Percentiles rank a stretch among this genome's conserved stretches.
Conservation (phyloP, 2,888 invertebrate species). For the Caenorhabditis japonica region DNA sequence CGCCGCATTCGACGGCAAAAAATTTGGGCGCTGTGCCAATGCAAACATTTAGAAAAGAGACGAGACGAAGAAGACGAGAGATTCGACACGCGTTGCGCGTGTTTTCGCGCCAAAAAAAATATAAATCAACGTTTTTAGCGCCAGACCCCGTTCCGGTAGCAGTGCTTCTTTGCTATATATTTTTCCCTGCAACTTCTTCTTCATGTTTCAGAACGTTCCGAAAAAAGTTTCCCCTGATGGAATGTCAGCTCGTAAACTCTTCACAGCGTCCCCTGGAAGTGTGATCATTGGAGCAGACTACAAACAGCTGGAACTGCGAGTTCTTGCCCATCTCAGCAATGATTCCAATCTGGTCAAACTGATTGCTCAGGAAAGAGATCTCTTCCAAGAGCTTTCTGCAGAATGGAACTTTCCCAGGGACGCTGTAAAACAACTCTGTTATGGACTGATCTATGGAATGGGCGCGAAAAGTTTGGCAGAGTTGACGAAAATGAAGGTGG, state of each 20-base stretch:
- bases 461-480: conserved; percentile 85
- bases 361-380: conserved; percentile 45
- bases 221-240: conserved; percentile 81
- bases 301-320: conserved; percentile 93
- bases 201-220: conserved; percentile 82
- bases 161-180: too few species aligned
- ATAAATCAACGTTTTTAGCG: too few species aligned
- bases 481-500: conserved; percentile 85
- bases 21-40: too few species aligned
- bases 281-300: conserved; percentile 93
- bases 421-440: conserved; percentile 78
- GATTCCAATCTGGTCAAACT: conserved; percentile 80
- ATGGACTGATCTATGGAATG: conserved; percentile 90
- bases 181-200: too few species aligned
- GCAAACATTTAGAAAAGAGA: too few species aligned
- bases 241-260: conserved; percentile 34
- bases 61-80: too few species aligned
- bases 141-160: too few species aligned
- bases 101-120: too few species aligned
- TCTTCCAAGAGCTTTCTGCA: conserved; percentile 52
- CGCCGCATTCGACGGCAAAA: too few species aligned
- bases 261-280: conserved; percentile 40
- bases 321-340: conserved; percentile 89
- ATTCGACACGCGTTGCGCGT: too few species aligned
- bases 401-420: conserved; percentile 80